Evolutionary conservation across 2,113 vertebrate genomes (phyloP).

Genomic region (Gopherus evgoodei): DNA sequence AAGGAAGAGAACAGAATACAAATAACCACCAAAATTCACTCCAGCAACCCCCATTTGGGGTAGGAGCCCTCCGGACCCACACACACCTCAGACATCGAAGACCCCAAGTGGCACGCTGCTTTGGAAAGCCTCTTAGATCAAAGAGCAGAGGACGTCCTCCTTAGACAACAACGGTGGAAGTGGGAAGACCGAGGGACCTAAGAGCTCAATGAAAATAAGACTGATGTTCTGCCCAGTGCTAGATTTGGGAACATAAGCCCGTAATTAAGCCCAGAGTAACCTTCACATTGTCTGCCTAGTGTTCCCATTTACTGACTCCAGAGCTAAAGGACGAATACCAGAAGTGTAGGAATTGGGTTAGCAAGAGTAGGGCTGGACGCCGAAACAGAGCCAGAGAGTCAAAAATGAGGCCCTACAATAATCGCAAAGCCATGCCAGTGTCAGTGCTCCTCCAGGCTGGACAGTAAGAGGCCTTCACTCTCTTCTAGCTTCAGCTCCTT

Average conservation of each 20-base stretch:
- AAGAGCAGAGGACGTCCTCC: neutral
- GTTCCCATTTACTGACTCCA: neutral
- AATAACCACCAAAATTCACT: neutral
- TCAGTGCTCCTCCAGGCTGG: neutral
- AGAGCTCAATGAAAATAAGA: neutral
- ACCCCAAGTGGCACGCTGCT: neutral
- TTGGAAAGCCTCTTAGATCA: neutral
- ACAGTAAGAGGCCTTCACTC: neutral
- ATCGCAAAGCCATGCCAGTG: neutral
- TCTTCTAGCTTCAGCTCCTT: neutral
- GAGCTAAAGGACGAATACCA: neutral
- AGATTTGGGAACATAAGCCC: neutral
- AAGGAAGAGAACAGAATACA: neutral
- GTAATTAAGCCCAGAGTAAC: neutral
- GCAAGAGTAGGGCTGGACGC: neutral
- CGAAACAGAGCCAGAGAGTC: neutral
- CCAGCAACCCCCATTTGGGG: neutral
- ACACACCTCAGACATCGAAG: neutral
- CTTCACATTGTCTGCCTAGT: neutral
- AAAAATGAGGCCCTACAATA: neutral
- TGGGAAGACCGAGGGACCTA: neutral
- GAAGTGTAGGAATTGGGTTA: neutral
- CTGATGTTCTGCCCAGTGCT: neutral
- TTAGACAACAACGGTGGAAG: neutral
- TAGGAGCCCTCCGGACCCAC: neutral